These are phyloP conservation scores for Rhyacophila evoluta DNA, from an alignment of 2,888 invertebrate genomes.

Conservation along the genomic window DNA sequence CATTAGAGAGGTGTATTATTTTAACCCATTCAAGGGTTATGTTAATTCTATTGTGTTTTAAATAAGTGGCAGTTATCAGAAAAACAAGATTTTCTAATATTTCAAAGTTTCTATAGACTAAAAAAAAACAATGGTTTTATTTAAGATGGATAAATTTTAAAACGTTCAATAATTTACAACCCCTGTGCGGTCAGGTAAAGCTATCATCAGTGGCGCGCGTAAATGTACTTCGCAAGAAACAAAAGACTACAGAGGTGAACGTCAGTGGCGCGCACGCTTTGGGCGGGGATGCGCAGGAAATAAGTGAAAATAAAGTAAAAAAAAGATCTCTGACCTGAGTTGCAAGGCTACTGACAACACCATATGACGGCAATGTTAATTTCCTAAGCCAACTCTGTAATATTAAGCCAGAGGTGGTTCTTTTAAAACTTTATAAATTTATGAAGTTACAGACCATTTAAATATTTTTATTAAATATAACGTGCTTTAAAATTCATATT, in stretches of 20 bases:
- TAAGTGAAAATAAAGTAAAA: background rate
- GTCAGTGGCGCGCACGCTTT: slow-evolving; percentile 6
- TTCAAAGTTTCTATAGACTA: too few relatives aligned
- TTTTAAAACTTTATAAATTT: too few relatives aligned
- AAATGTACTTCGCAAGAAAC: background rate
- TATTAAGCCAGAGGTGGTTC: background rate
- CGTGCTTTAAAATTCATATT: too few relatives aligned
- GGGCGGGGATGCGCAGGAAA: background rate
- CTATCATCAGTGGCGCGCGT: background rate
- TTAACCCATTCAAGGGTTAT: too few relatives aligned
- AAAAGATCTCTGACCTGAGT: background rate
- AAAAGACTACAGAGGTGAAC: slow-evolving; percentile 18
- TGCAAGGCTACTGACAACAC: slow-evolving; percentile 27
- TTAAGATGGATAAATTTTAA: too few relatives aligned
- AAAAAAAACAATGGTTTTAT: too few relatives aligned
- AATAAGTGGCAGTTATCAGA: too few relatives aligned
- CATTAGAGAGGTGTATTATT: too few relatives aligned
- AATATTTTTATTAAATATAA: too few relatives aligned
- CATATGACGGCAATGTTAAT: slow-evolving; percentile 47
- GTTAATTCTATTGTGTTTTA: too few relatives aligned
- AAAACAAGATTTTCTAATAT: too few relatives aligned
- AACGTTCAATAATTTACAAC: background rate
- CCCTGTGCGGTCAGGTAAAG: background rate
- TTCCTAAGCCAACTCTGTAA: background rate
- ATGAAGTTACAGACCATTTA: too few relatives aligned